phyloP scores from a whole-genome alignment of 2,888 invertebrate genomes.

The Drosophila lutescens region DNA sequence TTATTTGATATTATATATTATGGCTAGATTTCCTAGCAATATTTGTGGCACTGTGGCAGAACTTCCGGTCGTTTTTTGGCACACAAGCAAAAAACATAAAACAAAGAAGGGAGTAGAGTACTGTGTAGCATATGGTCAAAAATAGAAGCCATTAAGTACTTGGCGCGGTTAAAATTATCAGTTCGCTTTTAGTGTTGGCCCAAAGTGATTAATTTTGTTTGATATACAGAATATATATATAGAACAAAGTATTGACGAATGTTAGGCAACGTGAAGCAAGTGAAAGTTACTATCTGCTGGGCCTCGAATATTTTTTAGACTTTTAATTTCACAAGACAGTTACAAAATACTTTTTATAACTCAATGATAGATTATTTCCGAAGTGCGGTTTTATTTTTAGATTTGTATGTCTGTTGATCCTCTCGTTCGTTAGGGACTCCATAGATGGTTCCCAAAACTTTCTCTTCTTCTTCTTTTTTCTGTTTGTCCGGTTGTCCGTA shows the following conservation, averaged over 20 bases:
- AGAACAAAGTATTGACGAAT: neutral
- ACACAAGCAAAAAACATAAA: neutral
- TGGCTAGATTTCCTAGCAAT: no score
- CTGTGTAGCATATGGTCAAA: slow-evolving; percentile 13
- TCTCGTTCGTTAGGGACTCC: no score
- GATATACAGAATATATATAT: neutral
- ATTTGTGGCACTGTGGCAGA: no score
- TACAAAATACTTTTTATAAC: no score
- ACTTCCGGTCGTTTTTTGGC: neutral
- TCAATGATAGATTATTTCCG: no score
- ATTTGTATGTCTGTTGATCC: no score
- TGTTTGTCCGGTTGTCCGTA: neutral
- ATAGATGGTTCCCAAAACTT: no score
- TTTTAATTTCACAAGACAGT: no score
- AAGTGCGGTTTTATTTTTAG: no score
- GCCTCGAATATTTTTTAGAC: no score
- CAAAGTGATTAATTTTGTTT: slow-evolving; percentile 11
- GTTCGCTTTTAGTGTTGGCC: slow-evolving; percentile 1
- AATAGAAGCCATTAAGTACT: slow-evolving; percentile 18
- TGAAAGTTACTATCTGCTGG: neutral
- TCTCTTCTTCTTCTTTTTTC: neutral
- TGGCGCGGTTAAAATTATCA: slow-evolving; percentile 16
- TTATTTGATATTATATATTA: no score
- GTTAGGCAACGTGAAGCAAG: neutral
- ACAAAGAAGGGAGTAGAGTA: neutral